Conservation (phyloP, 2,113 vertebrate genomes). For the Bothrops jararaca region DNA sequence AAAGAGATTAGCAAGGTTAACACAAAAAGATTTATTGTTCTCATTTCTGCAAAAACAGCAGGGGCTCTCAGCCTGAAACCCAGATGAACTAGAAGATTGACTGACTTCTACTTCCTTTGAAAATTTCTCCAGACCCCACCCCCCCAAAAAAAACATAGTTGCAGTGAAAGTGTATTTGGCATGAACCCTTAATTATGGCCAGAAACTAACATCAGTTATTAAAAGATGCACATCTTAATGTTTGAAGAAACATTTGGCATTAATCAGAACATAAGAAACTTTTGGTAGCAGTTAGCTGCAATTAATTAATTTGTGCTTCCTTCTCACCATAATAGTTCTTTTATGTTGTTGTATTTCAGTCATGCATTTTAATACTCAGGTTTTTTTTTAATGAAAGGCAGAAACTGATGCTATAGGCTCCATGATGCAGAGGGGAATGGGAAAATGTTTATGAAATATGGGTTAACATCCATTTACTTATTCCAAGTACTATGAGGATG, state of each 20-base stretch:
- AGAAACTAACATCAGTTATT: neutral
- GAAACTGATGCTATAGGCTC: neutral
- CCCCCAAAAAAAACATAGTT: neutral
- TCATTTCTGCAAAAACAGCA: neutral
- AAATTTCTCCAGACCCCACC: neutral
- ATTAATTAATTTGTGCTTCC: neutral
- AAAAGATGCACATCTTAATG: accelerated
- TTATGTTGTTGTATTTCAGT: accelerated
- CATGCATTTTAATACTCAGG: neutral
- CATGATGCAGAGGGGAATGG: neutral
- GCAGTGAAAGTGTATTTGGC: neutral
- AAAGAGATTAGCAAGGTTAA: neutral
- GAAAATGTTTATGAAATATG: conserved; percentile 27
- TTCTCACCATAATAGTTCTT: neutral
- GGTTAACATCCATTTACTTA: conserved; percentile 9
- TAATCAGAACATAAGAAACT: neutral
- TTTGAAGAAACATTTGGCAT: neutral
- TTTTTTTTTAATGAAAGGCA: neutral
- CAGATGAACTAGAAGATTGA: neutral
- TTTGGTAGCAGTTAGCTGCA: neutral
- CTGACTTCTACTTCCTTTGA: neutral
- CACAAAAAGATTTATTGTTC: neutral
- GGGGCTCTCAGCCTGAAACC: neutral
- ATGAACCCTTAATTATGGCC: neutral
- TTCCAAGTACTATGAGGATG: conserved; percentile 13